Evolutionary conservation across 1,140 invertebrate genomes (phyloP), one percentile per base, ranked within the genome.

Genomic region (Anoplolepis gracilipes): DNA sequence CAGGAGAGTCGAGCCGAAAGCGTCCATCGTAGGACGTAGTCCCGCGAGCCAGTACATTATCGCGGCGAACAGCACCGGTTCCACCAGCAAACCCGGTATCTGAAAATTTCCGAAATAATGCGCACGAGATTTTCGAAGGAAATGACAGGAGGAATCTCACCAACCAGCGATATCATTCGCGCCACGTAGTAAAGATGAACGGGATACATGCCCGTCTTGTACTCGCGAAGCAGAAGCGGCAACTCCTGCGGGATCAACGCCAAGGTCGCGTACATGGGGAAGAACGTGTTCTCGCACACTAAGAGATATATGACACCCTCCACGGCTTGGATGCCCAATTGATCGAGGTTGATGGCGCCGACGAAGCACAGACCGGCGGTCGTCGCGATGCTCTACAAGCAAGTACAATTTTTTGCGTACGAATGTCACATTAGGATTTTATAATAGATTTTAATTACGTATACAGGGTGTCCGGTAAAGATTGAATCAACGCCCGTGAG

Each of bases 261-360:
- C 6, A 98, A 95, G 1, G 97, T 97, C 0, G 97, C 96, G 92
- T 98, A 98, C 97, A 98, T 98, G 0, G 98, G 97, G 62, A 96
- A 96, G 93, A 98, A 98, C 4, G 97, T 97, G 90, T 98, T 98
- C 95, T 98, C 98, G 0, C 97, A 96, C 53, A 98, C 97, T 92
- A 98, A 96, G 30, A 98, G 96, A 91, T 98, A 98, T 2, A 98
- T 92, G 0, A 97, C 97, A 13, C 98, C 98, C 94, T 98, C 97
- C 1, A 98, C 96, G 30, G 97, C 97, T 93, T 98, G 98, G 19
- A 98, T 96, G 1, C 98, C 98, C 10, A 96, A 94, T 92, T 98
- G 98, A 57, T 97, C 96, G 0, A 96, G 92, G 13, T 96, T 96
- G 36, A 96, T 88, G 2, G 97, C 96, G 25, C 97, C 97, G 1